These are phyloP conservation scores for Cephalopholis sonnerati DNA, from an alignment of 2,113 vertebrate species.

Conservation along the genomic window DNA sequence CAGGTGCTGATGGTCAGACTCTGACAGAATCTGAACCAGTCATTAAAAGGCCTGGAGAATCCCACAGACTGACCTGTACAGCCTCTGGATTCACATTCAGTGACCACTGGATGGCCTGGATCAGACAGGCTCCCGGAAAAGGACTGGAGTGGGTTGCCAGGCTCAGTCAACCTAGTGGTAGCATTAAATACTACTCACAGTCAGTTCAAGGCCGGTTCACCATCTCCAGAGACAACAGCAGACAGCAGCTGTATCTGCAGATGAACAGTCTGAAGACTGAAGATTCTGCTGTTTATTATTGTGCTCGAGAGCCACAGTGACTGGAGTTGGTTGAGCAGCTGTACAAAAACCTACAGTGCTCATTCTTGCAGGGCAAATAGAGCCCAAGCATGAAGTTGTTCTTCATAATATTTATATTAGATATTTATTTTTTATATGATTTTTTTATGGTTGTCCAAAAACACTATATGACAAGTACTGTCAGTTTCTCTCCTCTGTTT, in stretches of 20 bases:
- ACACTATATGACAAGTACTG: no score
- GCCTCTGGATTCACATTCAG: constrained; percentile 18
- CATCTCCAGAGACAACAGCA: constrained; percentile 40
- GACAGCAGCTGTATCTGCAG: not conserved
- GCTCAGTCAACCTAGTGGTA: no score
- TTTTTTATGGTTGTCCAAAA: no score
- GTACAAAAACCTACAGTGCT: not conserved
- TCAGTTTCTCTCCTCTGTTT: no score
- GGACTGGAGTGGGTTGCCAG: constrained; percentile 35
- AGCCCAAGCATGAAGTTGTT: no score
- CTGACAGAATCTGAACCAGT: no score
- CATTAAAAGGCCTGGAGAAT: not conserved
- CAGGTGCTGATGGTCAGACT: not conserved
- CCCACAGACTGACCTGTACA: not conserved
- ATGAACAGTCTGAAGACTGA: constrained; percentile 27
- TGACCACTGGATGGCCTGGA: not conserved
- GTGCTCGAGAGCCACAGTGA: not conserved
- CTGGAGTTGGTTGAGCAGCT: not conserved
- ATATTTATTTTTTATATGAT: no score
- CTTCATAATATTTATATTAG: no score
- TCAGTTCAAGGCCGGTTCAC: constrained; percentile 60
- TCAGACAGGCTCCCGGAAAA: no score
- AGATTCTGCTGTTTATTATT: constrained; percentile 49
- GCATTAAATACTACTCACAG: not conserved
- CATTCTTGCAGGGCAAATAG: no score